Percentiles rank a stretch among this genome's conserved stretches.
Evolutionary conservation across 2,113 vertebrate genomes (phyloP).

Genomic region (Triplophysa dalaica): DNA sequence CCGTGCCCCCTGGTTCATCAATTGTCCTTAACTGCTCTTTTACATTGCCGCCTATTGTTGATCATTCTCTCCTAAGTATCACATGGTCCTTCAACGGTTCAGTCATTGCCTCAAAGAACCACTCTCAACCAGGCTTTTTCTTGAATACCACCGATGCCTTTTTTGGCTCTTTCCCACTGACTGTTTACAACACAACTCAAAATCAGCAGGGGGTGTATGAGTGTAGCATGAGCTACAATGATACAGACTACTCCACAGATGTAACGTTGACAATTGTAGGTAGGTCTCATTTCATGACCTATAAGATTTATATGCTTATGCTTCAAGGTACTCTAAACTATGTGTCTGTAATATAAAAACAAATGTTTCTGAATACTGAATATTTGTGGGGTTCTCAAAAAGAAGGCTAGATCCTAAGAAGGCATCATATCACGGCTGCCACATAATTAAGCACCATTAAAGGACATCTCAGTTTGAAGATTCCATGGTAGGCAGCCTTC

Average conservation of each 20-base stretch:
- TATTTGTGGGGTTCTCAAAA: too few species aligned
- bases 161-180: conserved; percentile 69
- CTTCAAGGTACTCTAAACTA: too few species aligned
- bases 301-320: neutral
- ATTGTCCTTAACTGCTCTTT: conserved; percentile 66
- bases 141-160: conserved; percentile 52
- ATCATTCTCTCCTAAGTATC: conserved; percentile 55
- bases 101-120: conserved; percentile 54
- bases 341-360: too few species aligned
- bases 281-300: conserved; percentile 43
- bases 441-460: too few species aligned
- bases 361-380: too few species aligned
- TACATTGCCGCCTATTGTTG: neutral
- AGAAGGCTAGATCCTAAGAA: too few species aligned
- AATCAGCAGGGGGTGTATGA: conserved; percentile 69
- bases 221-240: conserved; percentile 67
- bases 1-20: conserved; percentile 54
- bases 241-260: conserved; percentile 47
- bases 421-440: too few species aligned
- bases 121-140: conserved; percentile 60
- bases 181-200: conserved; percentile 57
- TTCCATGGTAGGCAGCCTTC: too few species aligned
- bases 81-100: conserved; percentile 64
- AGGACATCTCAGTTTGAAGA: too few species aligned
- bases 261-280: conserved; percentile 66